phyloP scores from a whole-genome alignment of 92 coral and sea anemone species.

The Porites divaricata region DNA sequence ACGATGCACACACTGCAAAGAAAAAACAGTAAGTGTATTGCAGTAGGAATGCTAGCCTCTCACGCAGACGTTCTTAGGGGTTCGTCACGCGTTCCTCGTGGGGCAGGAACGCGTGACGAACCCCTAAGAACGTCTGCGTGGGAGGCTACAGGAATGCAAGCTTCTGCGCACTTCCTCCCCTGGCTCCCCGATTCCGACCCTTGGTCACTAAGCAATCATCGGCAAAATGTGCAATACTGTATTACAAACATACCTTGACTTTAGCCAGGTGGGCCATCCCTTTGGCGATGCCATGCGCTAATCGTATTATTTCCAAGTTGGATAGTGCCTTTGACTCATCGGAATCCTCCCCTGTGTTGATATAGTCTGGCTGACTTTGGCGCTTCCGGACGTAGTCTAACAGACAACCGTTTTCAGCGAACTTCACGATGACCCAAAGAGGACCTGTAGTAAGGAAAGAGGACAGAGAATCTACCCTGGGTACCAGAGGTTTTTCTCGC shows the following conservation, averaged over 20 bases:
- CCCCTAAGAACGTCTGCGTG: too few relatives aligned
- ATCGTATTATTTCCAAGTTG: conserved; percentile 56
- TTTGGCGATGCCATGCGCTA: conserved; percentile 75
- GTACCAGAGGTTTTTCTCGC: too few relatives aligned
- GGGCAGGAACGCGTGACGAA: too few relatives aligned
- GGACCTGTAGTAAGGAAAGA: conserved; percentile 53
- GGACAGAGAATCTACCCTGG: too few relatives aligned
- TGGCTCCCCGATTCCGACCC: too few relatives aligned
- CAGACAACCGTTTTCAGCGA: conserved; percentile 78
- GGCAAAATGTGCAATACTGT: too few relatives aligned
- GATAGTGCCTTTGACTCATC: conserved; percentile 26
- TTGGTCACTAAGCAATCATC: too few relatives aligned
- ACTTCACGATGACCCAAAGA: conserved; percentile 72
- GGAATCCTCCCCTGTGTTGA: conserved; percentile 27
- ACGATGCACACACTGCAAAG: conserved; percentile 78
- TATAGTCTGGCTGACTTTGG: conserved; percentile 37
- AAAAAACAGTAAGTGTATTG: neutral
- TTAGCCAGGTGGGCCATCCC: conserved; percentile 81
- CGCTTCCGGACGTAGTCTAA: conserved; percentile 44
- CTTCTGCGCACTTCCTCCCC: too few relatives aligned
- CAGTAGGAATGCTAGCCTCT: too few relatives aligned
- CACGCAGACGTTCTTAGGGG: too few relatives aligned
- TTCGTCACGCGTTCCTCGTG: too few relatives aligned
- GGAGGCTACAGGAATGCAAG: too few relatives aligned
- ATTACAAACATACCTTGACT: conserved; percentile 48